Base-by-base conservation (phyloP, 2,113 vertebrate genomes). In the Jacana jacana region DNA sequence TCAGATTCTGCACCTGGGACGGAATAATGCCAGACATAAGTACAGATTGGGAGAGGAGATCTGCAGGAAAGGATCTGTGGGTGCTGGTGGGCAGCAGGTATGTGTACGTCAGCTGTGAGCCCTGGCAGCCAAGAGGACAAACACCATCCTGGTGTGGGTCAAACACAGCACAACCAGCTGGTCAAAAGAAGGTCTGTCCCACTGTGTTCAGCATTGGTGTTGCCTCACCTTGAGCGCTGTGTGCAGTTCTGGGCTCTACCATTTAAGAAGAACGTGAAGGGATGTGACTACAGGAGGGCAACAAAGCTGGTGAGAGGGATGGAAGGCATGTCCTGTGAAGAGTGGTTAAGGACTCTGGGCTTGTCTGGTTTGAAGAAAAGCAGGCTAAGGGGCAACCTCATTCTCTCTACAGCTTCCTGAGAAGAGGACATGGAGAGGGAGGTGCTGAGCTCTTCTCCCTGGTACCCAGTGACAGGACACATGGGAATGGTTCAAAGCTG, bases 11-110 rank as follows among this genome's bases (percentile, higher is more conserved):
- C 13, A 42, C 6, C 31, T 31, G 8, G 30, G 19, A 23, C 0
- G 1, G n/a, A 17, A 1, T 37, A 58, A 66, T 4, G 5, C 16
- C 3, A 11, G 23, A 3, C 30, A 17, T 5, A 35, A 31, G 8
- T n/a, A 9, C 18, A 48, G 10, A 24, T 0, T 16, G n/a, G 23
- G 42, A 70, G 17, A 46, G 24, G 11, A 57, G 57, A 19, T 13
- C 52, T 72, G 28, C 37, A 39, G 71, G 52, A 72, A 65, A 13
- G 7, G 10, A 30, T 49, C 3, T 37, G 46, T 7, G 18, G 8
- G 2, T 71, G 24, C 7, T 40, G 33, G 30, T 27, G 17, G 33
- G 37, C 17, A 40, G 14, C 13, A 71, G 33, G 37, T 24, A n/a
- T 6, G 13, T 31, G 10, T 3, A 30, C 65, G 17, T 16, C 22